These are phyloP conservation scores for Parapsyche elsis DNA, from an alignment of 1,140 invertebrate genomes.

Conservation along the genomic window DNA sequence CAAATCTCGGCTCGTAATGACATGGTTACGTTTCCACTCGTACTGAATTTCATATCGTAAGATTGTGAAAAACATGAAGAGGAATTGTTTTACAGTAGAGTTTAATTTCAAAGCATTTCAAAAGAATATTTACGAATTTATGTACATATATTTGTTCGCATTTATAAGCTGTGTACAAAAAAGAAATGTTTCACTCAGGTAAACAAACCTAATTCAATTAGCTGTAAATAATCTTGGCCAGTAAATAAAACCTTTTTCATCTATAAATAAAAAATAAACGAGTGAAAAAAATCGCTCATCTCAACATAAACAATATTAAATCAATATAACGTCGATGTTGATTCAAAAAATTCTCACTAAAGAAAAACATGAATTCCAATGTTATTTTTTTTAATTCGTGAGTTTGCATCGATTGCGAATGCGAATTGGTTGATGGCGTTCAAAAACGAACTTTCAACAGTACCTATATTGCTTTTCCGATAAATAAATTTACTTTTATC, in stretches of 20 bases:
- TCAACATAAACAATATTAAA: too few relatives aligned
- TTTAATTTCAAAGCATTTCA: background rate
- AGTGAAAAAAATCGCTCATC: too few relatives aligned
- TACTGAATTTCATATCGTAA: background rate
- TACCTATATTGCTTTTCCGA: too few relatives aligned
- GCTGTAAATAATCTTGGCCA: background rate
- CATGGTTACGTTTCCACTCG: too few relatives aligned
- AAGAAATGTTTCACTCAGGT: background rate
- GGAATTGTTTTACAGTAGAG: background rate
- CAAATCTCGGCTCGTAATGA: background rate
- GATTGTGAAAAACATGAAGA: background rate
- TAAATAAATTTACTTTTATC: too few relatives aligned
- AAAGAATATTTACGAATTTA: background rate
- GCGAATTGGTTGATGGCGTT: too few relatives aligned
- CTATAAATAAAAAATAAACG: background rate
- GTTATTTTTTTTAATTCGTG: too few relatives aligned
- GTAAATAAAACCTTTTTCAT: conserved; percentile 27
- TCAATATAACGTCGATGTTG: too few relatives aligned
- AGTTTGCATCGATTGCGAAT: too few relatives aligned
- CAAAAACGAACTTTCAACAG: too few relatives aligned
- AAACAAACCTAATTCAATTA: conserved; percentile 24
- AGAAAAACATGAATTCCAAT: too few relatives aligned
- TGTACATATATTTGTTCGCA: background rate
- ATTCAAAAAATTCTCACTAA: too few relatives aligned
- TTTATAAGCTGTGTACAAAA: background rate